Percentiles rank a stretch among this genome's conserved stretches.
These are phyloP conservation scores for Coracopsis vasa DNA, from an alignment of 2,113 vertebrate species.

Conservation along the genomic window DNA sequence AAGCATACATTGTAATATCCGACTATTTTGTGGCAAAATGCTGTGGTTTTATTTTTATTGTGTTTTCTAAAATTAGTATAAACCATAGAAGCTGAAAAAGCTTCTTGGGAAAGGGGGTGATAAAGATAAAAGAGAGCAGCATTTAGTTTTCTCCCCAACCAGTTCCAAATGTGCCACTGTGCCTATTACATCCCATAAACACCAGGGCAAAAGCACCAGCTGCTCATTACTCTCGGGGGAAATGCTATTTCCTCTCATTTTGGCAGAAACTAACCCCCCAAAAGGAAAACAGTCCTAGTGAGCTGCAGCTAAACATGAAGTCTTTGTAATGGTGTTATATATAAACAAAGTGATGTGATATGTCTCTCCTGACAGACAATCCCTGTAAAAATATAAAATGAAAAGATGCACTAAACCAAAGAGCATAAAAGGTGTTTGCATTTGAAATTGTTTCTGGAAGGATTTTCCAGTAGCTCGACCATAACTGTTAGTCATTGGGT, in stretches of 20 bases:
- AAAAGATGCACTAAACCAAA: slow-evolving; percentile 28
- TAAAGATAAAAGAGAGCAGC: slow-evolving; percentile 76
- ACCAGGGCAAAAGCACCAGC: slow-evolving; percentile 72
- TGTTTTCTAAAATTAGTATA: slow-evolving; percentile 75
- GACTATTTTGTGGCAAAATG: slow-evolving; percentile 46
- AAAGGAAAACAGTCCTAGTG: slow-evolving; percentile 65
- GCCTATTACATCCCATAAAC: slow-evolving; percentile 74
- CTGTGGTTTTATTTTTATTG: slow-evolving; percentile 45
- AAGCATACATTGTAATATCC: slow-evolving; percentile 27
- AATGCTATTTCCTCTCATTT: slow-evolving; percentile 71
- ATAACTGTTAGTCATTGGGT: slow-evolving; percentile 7
- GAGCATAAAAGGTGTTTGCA: slow-evolving; percentile 20
- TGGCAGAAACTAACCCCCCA: slow-evolving; percentile 61
- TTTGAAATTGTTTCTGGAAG: slow-evolving; percentile 36
- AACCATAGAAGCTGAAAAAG: slow-evolving; percentile 66
- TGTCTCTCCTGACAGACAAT: slow-evolving; percentile 43
- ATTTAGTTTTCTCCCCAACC: slow-evolving; percentile 71
- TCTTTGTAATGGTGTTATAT: slow-evolving; percentile 13
- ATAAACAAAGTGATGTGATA: slow-evolving; percentile 39
- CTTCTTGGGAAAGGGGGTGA: slow-evolving; percentile 68
- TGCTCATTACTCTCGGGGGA: slow-evolving; percentile 73
- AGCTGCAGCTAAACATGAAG: slow-evolving; percentile 50
- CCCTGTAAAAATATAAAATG: slow-evolving; percentile 56
- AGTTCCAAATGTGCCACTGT: slow-evolving; percentile 75
- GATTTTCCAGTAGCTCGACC: slow-evolving; percentile 9